Evolutionary conservation across 2,113 vertebrate species (phyloP).

Genomic region (Indicator indicator): DNA sequence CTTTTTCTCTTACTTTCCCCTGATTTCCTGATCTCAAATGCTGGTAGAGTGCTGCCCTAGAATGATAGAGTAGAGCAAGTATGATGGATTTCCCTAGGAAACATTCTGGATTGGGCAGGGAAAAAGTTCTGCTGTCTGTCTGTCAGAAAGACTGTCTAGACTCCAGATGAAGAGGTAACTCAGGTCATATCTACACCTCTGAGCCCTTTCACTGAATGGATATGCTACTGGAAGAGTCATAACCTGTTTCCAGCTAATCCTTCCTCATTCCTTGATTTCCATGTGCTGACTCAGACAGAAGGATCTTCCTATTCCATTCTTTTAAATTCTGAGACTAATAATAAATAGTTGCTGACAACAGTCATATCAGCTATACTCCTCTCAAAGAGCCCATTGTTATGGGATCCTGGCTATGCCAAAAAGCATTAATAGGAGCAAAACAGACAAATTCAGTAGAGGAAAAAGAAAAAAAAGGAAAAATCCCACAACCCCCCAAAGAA

Average conservation of each 20-base stretch:
- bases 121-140: not conserved
- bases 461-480: too few species aligned
- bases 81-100: not conserved
- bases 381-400: not conserved
- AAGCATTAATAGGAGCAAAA: not conserved
- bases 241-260: not conserved
- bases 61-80: not conserved
- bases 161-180: not conserved
- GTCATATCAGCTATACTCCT: not conserved
- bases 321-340: not conserved
- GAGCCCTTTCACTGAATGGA: not conserved
- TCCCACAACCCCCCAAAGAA: not conserved
- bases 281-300: not conserved
- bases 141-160: not conserved
- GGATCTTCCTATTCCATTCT: not conserved
- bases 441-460: not conserved
- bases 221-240: not conserved
- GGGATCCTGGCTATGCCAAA: not conserved
- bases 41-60: too few species aligned
- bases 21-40: too few species aligned
- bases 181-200: not conserved
- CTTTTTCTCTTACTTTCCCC: not conserved
- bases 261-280: constrained; percentile 10
- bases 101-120: not conserved
- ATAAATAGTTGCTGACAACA: constrained; percentile 3